phyloP scores from a whole-genome alignment of 2,888 invertebrate species.

The Elgonia sp. region DNA sequence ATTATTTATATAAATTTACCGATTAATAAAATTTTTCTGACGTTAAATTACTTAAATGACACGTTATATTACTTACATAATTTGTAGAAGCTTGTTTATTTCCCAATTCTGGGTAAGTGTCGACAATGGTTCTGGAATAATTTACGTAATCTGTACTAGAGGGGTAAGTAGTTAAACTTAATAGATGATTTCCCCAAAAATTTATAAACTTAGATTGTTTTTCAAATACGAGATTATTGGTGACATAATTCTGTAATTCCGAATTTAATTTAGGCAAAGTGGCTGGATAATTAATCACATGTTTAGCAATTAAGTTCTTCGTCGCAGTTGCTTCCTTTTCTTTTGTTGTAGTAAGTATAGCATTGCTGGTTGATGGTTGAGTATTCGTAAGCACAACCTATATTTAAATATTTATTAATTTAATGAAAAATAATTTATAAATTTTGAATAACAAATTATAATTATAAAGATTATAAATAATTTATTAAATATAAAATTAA shows the following conservation, averaged over 20 bases:
- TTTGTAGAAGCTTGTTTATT: background rate
- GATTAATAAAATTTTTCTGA: background rate
- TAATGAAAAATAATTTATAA: no score
- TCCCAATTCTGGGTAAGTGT: slow-evolving; percentile 2
- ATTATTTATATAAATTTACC: no score
- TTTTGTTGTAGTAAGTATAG: no score
- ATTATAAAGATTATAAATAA: no score
- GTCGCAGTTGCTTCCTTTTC: no score
- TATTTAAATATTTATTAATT: background rate
- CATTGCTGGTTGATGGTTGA: no score
- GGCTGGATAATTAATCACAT: no score
- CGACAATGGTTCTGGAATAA: slow-evolving; percentile 18
- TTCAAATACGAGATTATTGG: background rate
- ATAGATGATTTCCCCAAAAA: slow-evolving; percentile 7
- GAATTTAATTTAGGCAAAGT: background rate
- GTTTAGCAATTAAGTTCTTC: no score
- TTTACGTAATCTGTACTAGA: slow-evolving; percentile 16
- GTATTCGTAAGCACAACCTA: no score
- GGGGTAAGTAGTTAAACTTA: slow-evolving; percentile 4
- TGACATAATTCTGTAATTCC: slow-evolving; percentile 13
- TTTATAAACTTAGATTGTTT: slow-evolving; percentile 8
- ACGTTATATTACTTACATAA: slow-evolving; percentile 1
- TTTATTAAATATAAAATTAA: no score
- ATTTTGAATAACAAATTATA: no score
- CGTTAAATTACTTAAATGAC: background rate